Evolutionary conservation across 2,888 invertebrate species (phyloP).

Genomic region (Chalcis sispes): DNA sequence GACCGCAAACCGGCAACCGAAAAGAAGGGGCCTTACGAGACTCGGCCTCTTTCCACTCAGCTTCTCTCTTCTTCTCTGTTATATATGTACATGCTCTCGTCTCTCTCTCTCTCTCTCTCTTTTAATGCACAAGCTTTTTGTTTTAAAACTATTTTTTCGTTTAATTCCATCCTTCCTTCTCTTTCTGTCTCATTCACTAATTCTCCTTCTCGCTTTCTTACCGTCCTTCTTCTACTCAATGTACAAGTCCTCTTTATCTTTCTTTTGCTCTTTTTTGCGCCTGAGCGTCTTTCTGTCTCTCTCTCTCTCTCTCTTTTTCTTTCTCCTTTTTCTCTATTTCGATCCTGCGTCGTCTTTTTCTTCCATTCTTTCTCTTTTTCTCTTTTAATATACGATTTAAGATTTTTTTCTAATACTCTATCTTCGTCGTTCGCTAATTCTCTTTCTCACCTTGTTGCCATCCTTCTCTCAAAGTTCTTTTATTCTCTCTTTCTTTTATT

Average conservation of each 20-base stretch:
- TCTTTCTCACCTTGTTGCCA: constrained; percentile 52
- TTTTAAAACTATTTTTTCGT: constrained; percentile 36
- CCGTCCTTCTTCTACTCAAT: constrained; percentile 50
- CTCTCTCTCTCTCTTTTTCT: constrained; percentile 22
- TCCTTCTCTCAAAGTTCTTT: constrained; percentile 27
- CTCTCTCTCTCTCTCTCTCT: constrained; percentile 24
- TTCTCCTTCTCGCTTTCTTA: constrained; percentile 56
- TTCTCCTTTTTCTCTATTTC: constrained; percentile 3
- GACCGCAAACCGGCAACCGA: constrained; percentile 34
- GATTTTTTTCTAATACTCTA: constrained; percentile 49
- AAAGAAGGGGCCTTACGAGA: constrained; percentile 54
- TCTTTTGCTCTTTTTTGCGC: constrained; percentile 21
- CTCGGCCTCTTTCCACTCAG: constrained; percentile 32
- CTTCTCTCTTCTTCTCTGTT: constrained; percentile 33
- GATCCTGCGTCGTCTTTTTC: not conserved
- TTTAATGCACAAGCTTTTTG: constrained; percentile 38
- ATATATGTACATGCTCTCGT: constrained; percentile 11
- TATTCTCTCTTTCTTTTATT: constrained; percentile 46
- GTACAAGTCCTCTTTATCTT: constrained; percentile 13
- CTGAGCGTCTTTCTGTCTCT: not conserved
- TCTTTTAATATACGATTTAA: constrained; percentile 50
- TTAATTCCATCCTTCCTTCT: constrained; percentile 20
- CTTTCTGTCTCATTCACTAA: constrained; percentile 48
- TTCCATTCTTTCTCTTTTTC: not conserved
- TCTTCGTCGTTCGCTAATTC: constrained; percentile 50